Conservation (phyloP, 1,140 invertebrate species). For the Bombus confusus region DNA sequence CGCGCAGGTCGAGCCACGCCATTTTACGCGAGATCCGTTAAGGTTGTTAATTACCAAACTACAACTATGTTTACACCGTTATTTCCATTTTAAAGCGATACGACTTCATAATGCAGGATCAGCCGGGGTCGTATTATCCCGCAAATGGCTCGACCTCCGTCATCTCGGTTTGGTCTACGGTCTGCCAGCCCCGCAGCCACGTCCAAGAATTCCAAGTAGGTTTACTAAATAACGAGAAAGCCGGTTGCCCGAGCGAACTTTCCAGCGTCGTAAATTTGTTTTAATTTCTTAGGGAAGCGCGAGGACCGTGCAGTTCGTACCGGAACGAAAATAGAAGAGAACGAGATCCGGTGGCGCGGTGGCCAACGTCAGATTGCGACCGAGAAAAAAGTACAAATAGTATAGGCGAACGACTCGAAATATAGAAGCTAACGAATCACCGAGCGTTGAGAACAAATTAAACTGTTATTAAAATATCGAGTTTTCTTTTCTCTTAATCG, state of each 20-base stretch:
- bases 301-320: conserved; percentile 5
- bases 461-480: not conserved
- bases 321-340: conserved; percentile 46
- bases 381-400: not conserved
- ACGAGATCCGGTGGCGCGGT: not conserved
- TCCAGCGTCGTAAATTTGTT: conserved; percentile 65
- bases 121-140: conserved; percentile 39
- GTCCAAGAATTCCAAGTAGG: conserved; percentile 64
- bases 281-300: conserved; percentile 59
- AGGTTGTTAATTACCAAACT: conserved; percentile 44
- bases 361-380: conserved; percentile 6
- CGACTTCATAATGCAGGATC: conserved; percentile 55
- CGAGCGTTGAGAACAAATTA: not conserved
- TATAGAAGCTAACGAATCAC: not conserved
- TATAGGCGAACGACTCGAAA: not conserved
- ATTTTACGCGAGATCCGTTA: conserved; percentile 5
- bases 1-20: not conserved
- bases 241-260: conserved; percentile 45
- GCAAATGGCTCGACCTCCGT: conserved; percentile 32
- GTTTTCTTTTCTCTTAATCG: not conserved
- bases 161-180: conserved; percentile 23
- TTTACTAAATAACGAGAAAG: conserved; percentile 64
- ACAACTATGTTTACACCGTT: conserved; percentile 23
- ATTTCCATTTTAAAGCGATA: conserved; percentile 46
- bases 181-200: conserved; percentile 31